These are phyloP conservation scores for Chironomus tentans DNA, from an alignment of 2,888 invertebrate genomes.

Conservation along the genomic window DNA sequence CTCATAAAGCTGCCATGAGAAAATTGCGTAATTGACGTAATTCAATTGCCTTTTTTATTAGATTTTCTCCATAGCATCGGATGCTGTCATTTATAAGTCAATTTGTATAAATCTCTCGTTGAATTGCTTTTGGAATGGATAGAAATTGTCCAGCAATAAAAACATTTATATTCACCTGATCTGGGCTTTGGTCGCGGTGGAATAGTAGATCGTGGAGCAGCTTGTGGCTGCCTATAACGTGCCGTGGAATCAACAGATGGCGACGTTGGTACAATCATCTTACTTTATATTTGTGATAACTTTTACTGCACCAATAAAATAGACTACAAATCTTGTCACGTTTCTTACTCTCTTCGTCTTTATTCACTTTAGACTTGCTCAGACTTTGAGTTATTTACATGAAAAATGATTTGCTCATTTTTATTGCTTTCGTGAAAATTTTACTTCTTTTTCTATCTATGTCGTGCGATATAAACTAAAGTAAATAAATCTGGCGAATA, in stretches of 20 bases:
- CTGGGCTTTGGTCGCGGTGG: slow-evolving; percentile 42
- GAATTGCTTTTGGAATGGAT: too few relatives aligned
- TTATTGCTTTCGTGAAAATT: not conserved
- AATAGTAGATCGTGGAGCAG: slow-evolving; percentile 28
- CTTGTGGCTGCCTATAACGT: slow-evolving; percentile 36
- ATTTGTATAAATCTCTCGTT: too few relatives aligned
- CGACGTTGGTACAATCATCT: slow-evolving; percentile 15
- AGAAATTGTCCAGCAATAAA: too few relatives aligned
- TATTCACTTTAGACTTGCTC: not conserved
- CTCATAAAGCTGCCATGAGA: too few relatives aligned
- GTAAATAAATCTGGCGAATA: not conserved
- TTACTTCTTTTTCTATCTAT: not conserved
- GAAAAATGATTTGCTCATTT: not conserved
- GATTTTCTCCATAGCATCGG: too few relatives aligned
- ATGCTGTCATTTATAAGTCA: too few relatives aligned
- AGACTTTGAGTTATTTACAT: not conserved
- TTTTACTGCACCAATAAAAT: not conserved
- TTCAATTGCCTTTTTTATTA: too few relatives aligned
- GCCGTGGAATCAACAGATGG: slow-evolving; percentile 38
- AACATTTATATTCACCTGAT: slow-evolving; percentile 34
- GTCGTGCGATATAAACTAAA: not conserved
- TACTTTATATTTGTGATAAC: not conserved
- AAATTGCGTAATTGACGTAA: too few relatives aligned
- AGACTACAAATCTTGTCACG: not conserved
- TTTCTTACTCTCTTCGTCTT: not conserved